These are phyloP conservation scores for Rhadina sibilatrix DNA, from an alignment of 2,113 vertebrate genomes.

Conservation along the genomic window DNA sequence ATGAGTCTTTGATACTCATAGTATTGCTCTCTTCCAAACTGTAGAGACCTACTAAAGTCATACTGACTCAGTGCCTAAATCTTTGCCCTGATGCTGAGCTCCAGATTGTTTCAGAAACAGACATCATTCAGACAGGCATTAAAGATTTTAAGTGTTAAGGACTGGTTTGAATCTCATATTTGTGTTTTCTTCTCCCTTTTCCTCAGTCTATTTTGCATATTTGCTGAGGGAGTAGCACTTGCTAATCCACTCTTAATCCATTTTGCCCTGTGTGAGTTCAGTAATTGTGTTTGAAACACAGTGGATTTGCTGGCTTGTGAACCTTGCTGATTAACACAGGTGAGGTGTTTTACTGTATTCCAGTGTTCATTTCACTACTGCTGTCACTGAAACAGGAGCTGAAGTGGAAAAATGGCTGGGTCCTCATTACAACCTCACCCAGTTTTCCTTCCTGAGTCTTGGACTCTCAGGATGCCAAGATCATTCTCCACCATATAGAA, in stretches of 20 bases:
- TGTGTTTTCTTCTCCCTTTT: background rate
- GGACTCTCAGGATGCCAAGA: background rate
- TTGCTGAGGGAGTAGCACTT: background rate
- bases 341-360: background rate
- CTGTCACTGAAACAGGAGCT: background rate
- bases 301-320: background rate
- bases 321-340: background rate
- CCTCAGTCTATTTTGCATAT: background rate
- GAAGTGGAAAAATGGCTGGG: background rate
- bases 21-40: background rate
- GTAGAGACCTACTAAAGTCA: background rate
- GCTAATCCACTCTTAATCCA: background rate
- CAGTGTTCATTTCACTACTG: background rate
- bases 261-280: background rate
- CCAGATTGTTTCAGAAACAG: background rate
- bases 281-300: background rate
- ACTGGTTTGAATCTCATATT: background rate
- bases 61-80: background rate
- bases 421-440: background rate
- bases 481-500: background rate
- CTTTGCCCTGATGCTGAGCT: background rate
- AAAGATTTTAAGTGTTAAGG: background rate
- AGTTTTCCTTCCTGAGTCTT: background rate
- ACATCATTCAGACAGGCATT: background rate
- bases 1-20: background rate